Percentiles rank a stretch among this genome's conserved stretches.
Evolutionary conservation across 35 echinoderm and acorn worm species (phyloP).

Genomic region (Heliocidaris erythrogramma): DNA sequence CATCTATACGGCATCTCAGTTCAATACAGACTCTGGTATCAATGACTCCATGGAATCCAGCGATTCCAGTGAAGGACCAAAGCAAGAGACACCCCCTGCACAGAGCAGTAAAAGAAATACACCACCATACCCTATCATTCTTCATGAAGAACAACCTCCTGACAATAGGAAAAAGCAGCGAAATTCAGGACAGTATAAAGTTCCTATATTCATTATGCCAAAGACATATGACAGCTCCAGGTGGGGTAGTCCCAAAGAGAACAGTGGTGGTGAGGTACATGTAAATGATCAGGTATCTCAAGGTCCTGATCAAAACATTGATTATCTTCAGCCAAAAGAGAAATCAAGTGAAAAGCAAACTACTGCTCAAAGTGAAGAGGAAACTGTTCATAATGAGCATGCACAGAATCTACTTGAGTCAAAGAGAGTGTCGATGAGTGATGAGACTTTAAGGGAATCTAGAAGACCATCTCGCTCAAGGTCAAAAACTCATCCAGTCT

Average conservation of each 20-base stretch:
- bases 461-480: constrained; percentile 48
- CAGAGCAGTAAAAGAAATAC: constrained; percentile 54
- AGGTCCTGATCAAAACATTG: neutral
- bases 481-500: constrained; percentile 54
- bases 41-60: constrained; percentile 45
- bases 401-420: constrained; percentile 15
- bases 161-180: constrained; percentile 39
- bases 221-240: constrained; percentile 50
- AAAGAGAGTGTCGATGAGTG: constrained; percentile 33
- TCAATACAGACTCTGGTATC: constrained; percentile 34
- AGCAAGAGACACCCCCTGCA: neutral
- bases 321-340: constrained; percentile 30
- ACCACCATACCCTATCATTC: constrained; percentile 59
- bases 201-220: constrained; percentile 65
- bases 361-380: neutral
- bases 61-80: constrained; percentile 29
- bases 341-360: neutral
- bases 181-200: constrained; percentile 64
- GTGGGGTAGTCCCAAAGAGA: neutral
- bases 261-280: neutral
- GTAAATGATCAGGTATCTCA: neutral
- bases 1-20: constrained; percentile 41
- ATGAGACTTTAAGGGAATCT: constrained; percentile 5
- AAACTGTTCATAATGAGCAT: neutral
- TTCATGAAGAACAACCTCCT: constrained; percentile 39